Conservation (phyloP, 2,888 invertebrate genomes). For the Schizotus pectinicornis region DNA sequence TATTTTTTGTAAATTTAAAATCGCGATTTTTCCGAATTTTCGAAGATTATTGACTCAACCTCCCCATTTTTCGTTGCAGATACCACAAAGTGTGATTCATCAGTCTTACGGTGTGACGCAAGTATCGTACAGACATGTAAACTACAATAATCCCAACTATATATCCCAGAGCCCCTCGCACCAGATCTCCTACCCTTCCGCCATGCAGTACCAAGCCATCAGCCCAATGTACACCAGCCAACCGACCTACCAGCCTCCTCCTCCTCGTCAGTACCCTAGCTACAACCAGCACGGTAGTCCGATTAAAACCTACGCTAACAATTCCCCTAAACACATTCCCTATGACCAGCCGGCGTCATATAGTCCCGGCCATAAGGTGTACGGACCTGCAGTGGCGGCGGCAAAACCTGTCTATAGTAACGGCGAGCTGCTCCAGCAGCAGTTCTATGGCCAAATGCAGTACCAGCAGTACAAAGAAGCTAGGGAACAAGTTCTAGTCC, state of each 20-base stretch:
- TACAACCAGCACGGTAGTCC: slow-evolving; percentile 49
- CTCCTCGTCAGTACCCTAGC: slow-evolving; percentile 44
- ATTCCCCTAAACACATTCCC: slow-evolving; percentile 51
- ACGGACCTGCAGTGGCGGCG: slow-evolving; percentile 34
- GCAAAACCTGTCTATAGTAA: slow-evolving; percentile 44
- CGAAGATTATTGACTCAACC: background rate
- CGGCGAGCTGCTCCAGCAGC: slow-evolving; percentile 53
- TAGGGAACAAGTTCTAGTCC: slow-evolving; percentile 50
- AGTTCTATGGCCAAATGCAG: slow-evolving; percentile 51
- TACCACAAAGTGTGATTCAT: slow-evolving; percentile 54
- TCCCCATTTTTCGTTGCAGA: slow-evolving; percentile 35
- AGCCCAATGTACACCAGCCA: slow-evolving; percentile 49
- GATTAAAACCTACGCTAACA: slow-evolving; percentile 43
- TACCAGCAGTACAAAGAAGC: slow-evolving; percentile 52
- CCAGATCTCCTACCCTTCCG: slow-evolving; percentile 44
- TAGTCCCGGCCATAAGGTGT: slow-evolving; percentile 45
- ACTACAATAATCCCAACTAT: slow-evolving; percentile 38
- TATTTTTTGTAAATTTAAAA: background rate
- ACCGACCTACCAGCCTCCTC: slow-evolving; percentile 42
- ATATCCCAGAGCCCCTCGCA: slow-evolving; percentile 39
- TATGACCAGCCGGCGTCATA: slow-evolving; percentile 40
- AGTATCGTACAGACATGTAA: slow-evolving; percentile 43
- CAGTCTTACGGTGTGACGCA: slow-evolving; percentile 55
- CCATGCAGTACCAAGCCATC: slow-evolving; percentile 54
- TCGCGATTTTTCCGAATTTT: too few relatives aligned